Evolutionary conservation across 2,888 invertebrate genomes (phyloP), one percentile per base, ranked within the genome.

Genomic region (Mongoloraphidia duomilia): DNA sequence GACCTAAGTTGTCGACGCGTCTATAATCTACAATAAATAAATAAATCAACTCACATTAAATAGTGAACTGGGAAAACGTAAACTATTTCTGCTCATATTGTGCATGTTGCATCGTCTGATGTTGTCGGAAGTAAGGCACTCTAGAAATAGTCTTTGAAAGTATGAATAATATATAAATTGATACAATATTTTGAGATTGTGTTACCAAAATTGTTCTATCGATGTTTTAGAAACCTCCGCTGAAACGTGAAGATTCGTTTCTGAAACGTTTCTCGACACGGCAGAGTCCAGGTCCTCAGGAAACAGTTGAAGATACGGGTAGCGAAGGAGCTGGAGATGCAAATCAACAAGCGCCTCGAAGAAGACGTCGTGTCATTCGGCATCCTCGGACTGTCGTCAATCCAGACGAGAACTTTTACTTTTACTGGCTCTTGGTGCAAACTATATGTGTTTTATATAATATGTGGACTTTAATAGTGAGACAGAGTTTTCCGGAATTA

Each of bases 381-480:
- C 84, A 80, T 52, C 85, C 87, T 2, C 75, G 82, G 47, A 80
- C 83, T 26, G 92, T 95, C 47, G 86, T 95, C 57, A 93, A 94
- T 69, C 94, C 94, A 0, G 93, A 95, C 70, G 92, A 92, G 62
- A 92, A 90, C 69, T 88, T 92, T 70, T 92, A 92, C 74, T 95
- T 93, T 72, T 88, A 92, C 69, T 95, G 95, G 95, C 71, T 95
- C 58, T 84, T 90, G 76, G 69, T 92, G 54, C 77, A 93, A 58
- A 92, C 94, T 44, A 67, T 82, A 55, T 90, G 91, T 65, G 89
- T 94, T 58, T 77, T 95, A 52, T 95, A 95, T 71, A 95, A 95
- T 71, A 76, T 93, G 57, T 95, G 95, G 95, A 89, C 94, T 34
- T 76, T 92, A 54, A 95, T 95, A 59, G 94, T 93, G 41, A 77